Conservation (phyloP, 92 coral and sea anemone species). For the Porites cylindrica region DNA sequence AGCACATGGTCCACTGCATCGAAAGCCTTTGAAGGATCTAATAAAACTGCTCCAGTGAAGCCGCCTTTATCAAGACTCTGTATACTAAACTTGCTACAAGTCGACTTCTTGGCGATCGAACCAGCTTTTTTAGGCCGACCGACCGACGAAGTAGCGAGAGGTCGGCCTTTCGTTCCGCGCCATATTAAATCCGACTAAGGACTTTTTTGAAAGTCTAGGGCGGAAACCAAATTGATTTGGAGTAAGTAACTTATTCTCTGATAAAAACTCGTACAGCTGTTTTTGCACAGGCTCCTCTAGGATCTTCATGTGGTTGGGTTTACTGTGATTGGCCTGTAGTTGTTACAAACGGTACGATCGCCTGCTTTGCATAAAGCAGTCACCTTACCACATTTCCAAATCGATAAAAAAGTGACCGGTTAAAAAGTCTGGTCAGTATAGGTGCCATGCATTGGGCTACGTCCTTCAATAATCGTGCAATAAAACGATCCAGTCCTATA, state of each 20-base stretch:
- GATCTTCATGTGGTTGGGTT: background rate
- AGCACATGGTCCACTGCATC: constrained; percentile 15
- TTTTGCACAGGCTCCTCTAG: background rate
- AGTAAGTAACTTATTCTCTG: background rate
- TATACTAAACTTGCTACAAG: too few relatives aligned
- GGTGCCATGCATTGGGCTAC: background rate
- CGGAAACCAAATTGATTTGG: background rate
- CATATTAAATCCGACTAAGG: too few relatives aligned
- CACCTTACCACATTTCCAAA: background rate
- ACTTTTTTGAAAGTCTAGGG: background rate
- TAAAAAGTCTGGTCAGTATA: background rate
- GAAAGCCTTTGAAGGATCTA: constrained; percentile 9
- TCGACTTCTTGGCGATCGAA: too few relatives aligned
- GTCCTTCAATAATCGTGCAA: background rate
- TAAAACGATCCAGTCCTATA: background rate
- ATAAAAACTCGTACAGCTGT: background rate
- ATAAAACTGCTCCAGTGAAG: background rate
- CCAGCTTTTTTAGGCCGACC: too few relatives aligned
- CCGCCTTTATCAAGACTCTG: background rate
- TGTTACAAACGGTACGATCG: background rate
- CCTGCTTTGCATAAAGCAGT: background rate
- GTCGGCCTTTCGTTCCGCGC: too few relatives aligned
- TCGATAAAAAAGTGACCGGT: background rate
- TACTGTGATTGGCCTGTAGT: background rate
- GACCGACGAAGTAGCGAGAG: too few relatives aligned